These are phyloP conservation scores for Saguinus midas DNA, from an alignment of 2,113 vertebrate genomes.

Conservation along the genomic window DNA sequence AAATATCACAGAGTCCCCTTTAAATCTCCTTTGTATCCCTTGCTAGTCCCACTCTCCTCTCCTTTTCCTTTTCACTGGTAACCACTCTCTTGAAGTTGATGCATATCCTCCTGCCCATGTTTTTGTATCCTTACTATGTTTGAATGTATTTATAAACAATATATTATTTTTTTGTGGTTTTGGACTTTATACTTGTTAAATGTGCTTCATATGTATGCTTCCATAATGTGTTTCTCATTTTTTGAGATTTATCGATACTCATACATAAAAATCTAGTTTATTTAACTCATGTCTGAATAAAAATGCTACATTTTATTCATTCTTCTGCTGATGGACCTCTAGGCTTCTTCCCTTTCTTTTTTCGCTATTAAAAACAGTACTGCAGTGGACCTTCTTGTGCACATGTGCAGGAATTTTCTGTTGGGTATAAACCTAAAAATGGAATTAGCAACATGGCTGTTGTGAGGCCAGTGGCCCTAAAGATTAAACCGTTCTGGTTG, in stretches of 20 bases:
- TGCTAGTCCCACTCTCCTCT: not conserved
- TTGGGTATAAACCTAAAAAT: not conserved
- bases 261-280: not conserved
- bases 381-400: not conserved
- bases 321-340: not conserved
- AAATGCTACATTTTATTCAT: not conserved
- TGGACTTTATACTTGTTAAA: not conserved
- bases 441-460: not conserved
- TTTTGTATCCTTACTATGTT: not conserved
- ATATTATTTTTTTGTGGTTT: constrained; percentile 15
- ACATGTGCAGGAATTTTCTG: not conserved
- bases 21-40: not conserved
- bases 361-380: not conserved
- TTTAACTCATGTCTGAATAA: not conserved
- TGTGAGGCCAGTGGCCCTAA: not conserved
- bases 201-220: not conserved
- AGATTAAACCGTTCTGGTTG: not conserved
- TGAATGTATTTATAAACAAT: not conserved
- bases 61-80: not conserved
- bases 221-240: not conserved
- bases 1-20: not conserved
- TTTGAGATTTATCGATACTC: not conserved
- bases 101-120: not conserved
- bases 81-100: not conserved
- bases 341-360: not conserved